Percentiles rank a stretch among this genome's conserved stretches.
Evolutionary conservation across 2,888 invertebrate species (phyloP).

Genomic region (Noctua janthe): DNA sequence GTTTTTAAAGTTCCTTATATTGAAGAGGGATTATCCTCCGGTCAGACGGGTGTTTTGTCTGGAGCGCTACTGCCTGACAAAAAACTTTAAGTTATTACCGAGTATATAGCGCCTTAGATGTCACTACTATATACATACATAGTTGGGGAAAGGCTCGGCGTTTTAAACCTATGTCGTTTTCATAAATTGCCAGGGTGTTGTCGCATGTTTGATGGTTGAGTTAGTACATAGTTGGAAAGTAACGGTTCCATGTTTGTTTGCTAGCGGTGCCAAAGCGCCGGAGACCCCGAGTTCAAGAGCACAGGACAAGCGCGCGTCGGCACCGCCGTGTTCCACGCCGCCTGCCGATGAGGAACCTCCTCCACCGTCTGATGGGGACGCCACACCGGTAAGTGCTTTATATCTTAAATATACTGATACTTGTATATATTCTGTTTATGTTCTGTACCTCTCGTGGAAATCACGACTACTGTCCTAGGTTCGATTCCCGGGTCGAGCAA

Average conservation of each 20-base stretch:
- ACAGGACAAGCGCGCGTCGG: constrained; percentile 83
- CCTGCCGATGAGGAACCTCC: constrained; percentile 83
- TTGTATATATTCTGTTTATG: not conserved
- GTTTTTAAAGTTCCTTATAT: not conserved
- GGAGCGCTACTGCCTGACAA: not conserved
- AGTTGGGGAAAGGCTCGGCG: not conserved
- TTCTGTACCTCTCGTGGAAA: not conserved
- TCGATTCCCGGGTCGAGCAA: not conserved
- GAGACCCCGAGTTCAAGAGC: constrained; percentile 75
- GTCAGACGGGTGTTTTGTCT: not conserved
- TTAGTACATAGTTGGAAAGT: not conserved
- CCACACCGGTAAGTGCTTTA: constrained; percentile 81
- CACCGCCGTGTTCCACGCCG: constrained; percentile 82
- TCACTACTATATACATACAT: not conserved
- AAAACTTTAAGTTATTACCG: not conserved
- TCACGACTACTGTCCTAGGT: not conserved
- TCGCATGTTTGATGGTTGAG: not conserved
- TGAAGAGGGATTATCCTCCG: too few relatives aligned
- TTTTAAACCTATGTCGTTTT: not conserved
- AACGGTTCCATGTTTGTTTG: constrained; percentile 25
- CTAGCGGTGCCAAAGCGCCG: constrained; percentile 77
- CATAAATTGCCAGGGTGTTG: not conserved
- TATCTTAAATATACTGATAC: not conserved
- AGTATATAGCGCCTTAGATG: not conserved
- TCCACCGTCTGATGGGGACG: constrained; percentile 84